Conservation (phyloP, 2,888 invertebrate species). For the Peribatodes rhomboidaria region DNA sequence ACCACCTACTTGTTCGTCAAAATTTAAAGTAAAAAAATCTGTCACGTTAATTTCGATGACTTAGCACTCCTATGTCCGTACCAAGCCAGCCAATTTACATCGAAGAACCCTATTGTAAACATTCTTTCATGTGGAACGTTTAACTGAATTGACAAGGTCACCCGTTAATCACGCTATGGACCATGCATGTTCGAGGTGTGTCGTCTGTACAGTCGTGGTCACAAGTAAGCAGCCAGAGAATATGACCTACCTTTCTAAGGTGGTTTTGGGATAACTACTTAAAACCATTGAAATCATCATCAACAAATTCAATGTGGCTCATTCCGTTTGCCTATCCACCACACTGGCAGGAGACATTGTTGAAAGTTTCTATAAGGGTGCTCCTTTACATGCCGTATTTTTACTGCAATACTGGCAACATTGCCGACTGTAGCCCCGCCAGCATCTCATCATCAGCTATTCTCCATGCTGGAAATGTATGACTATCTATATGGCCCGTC, state of each 20-base stretch:
- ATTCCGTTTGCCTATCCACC: too few species aligned
- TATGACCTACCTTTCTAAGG: too few species aligned
- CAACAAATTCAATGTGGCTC: too few species aligned
- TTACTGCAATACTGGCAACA: too few species aligned
- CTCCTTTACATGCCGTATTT: too few species aligned
- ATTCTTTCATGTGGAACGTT: conserved; percentile 74
- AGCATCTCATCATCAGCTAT: too few species aligned
- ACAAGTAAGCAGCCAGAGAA: not conserved
- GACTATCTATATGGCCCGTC: too few species aligned
- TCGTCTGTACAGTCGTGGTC: conserved; percentile 44
- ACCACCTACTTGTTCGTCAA: not conserved
- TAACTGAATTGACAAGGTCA: conserved; percentile 72
- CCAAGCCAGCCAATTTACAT: conserved; percentile 57
- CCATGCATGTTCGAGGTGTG: conserved; percentile 48
- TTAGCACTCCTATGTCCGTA: conserved; percentile 52
- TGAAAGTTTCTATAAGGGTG: too few species aligned
- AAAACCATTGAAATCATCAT: not conserved
- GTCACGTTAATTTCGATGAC: conserved; percentile 51
- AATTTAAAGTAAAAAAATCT: not conserved
- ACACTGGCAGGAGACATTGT: too few species aligned
- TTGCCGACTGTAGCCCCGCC: too few species aligned
- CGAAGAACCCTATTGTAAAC: conserved; percentile 61
- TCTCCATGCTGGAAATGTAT: too few species aligned
- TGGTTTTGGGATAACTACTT: too few species aligned
- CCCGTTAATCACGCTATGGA: conserved; percentile 47